phyloP scores from a whole-genome alignment of 2,888 invertebrate species.

The Dendrolimus houi region DNA sequence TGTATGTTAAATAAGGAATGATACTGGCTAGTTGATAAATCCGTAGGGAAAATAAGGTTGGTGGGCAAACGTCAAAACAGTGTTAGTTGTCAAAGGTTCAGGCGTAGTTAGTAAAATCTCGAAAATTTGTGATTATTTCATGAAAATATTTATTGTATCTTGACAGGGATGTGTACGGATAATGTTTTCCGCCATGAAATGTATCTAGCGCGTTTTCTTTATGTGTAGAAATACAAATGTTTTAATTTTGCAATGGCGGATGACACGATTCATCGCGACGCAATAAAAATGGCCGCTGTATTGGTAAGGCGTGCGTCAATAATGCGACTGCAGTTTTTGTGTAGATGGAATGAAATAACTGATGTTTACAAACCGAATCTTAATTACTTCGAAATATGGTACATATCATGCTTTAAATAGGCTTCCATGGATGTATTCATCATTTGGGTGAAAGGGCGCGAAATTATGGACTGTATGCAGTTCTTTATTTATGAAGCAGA shows the following conservation, averaged over 20 bases:
- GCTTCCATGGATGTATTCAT: too few species aligned
- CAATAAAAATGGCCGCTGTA: slow-evolving; percentile 75
- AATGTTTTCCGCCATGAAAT: slow-evolving; percentile 31
- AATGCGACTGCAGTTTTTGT: slow-evolving; percentile 38
- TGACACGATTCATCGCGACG: slow-evolving; percentile 75
- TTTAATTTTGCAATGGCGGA: slow-evolving; percentile 70
- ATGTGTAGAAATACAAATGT: slow-evolving; percentile 39
- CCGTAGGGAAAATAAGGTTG: slow-evolving; percentile 23
- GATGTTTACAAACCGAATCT: not conserved
- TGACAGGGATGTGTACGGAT: slow-evolving; percentile 47
- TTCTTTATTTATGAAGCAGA: too few species aligned
- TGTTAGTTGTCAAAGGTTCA: slow-evolving; percentile 68
- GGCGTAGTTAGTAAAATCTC: slow-evolving; percentile 61
- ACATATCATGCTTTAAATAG: too few species aligned
- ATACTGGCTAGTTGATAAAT: slow-evolving; percentile 40
- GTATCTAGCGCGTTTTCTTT: slow-evolving; percentile 42
- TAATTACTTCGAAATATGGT: too few species aligned
- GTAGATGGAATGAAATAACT: slow-evolving; percentile 21
- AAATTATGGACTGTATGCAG: slow-evolving; percentile 43
- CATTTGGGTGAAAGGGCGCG: slow-evolving; percentile 68
- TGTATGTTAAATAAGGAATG: slow-evolving; percentile 33
- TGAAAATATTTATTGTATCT: slow-evolving; percentile 39
- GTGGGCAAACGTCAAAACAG: slow-evolving; percentile 68
- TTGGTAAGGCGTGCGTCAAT: slow-evolving; percentile 74
- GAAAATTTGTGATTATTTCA: slow-evolving; percentile 52